Evolutionary conservation across 2,113 vertebrate species (phyloP).

Genomic region (Paralichthys olivaceus): DNA sequence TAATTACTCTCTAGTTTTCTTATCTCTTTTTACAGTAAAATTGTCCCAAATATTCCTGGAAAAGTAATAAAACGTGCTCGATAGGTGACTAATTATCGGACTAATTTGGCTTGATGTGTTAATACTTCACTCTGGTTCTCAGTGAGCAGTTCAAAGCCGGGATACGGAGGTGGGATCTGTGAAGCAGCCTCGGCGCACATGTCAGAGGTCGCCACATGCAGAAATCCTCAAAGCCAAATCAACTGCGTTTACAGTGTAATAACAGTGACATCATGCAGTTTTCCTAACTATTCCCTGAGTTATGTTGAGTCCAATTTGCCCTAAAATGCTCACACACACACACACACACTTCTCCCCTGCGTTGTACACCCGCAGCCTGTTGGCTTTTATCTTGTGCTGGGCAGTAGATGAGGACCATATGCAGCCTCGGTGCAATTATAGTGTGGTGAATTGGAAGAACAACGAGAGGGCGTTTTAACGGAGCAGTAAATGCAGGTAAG

Average conservation of each 20-base stretch:
- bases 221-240: conserved; percentile 65
- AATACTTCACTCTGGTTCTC: conserved; percentile 24
- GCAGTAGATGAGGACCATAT: conserved; percentile 79
- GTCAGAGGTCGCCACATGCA: conserved; percentile 37
- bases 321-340: conserved; percentile 60
- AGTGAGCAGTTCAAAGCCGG: conserved; percentile 43
- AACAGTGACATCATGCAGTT: conserved; percentile 75
- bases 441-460: conserved; percentile 74
- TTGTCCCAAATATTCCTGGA: conserved; percentile 28
- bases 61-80: conserved; percentile 37
- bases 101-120: conserved; percentile 49
- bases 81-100: conserved; percentile 22
- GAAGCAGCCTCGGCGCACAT: conserved; percentile 42
- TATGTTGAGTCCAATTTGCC: conserved; percentile 69
- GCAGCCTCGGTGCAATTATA: conserved; percentile 69
- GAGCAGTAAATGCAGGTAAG: conserved; percentile 79
- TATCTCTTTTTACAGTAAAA: conserved; percentile 20
- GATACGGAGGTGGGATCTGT: conserved; percentile 36
- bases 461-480: conserved; percentile 76
- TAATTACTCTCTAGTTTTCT: conserved; percentile 21
- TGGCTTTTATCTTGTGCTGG: conserved; percentile 71
- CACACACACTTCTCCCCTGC: conserved; percentile 40
- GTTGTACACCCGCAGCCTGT: conserved; percentile 52
- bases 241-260: conserved; percentile 63
- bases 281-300: conserved; percentile 61